Evolutionary conservation across 2,113 vertebrate species (phyloP).

Genomic region (Syrmaticus mikado): DNA sequence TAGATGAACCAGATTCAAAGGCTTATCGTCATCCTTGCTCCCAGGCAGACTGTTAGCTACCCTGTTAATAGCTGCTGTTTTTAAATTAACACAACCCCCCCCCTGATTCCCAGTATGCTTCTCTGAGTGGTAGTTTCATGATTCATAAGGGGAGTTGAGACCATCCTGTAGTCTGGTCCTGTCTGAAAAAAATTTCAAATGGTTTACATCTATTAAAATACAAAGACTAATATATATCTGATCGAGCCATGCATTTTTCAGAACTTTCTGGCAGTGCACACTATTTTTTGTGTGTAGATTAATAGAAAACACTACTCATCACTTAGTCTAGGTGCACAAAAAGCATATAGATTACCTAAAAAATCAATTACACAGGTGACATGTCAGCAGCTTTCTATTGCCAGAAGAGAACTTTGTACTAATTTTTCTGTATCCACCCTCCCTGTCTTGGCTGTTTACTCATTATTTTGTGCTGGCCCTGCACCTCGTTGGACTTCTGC

Average conservation of each 20-base stretch:
- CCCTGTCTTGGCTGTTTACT: neutral
- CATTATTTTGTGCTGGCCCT: neutral
- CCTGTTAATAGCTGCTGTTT: constrained; percentile 62
- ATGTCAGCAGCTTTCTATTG: neutral
- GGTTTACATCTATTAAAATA: neutral
- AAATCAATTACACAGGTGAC: neutral
- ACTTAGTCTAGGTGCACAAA: neutral
- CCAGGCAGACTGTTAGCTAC: constrained; percentile 53
- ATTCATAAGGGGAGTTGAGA: constrained; percentile 7
- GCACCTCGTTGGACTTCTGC: neutral
- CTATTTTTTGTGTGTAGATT: neutral
- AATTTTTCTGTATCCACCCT: neutral
- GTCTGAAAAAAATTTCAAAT: neutral
- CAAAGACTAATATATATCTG: neutral
- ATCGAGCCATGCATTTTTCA: neutral
- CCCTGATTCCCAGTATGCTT: constrained; percentile 43
- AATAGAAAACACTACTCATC: neutral
- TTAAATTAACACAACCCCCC: constrained; percentile 57
- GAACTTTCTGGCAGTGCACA: neutral
- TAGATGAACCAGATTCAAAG: constrained; percentile 58
- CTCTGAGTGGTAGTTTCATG: constrained; percentile 44
- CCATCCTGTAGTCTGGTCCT: neutral
- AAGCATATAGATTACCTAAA: neutral
- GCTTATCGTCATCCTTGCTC: constrained; percentile 40
- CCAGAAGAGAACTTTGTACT: neutral